Evolutionary conservation across 2,888 invertebrate species (phyloP), one percentile per base, ranked within the genome.

Genomic region (Lasioglossum marginatum): DNA sequence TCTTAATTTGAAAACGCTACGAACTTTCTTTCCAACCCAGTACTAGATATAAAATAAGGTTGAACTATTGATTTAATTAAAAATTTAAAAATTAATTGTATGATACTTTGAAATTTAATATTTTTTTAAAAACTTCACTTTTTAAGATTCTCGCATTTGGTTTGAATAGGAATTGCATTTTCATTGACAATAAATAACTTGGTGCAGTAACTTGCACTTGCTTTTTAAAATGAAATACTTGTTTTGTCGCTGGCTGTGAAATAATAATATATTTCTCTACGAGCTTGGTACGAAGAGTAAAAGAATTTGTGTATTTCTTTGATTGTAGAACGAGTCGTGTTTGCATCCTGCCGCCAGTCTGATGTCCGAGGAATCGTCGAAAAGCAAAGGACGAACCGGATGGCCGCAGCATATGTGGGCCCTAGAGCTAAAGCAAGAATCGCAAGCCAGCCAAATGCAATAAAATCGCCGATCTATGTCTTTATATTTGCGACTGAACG

Each of bases 371-470:
- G 94, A 94, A 82, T 92, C 91, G 60, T 92, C 94, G 85, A 96
- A 97, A 90, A 96, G 97, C 83, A 98, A 98, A 95, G 98, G 98
- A 0, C 97, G 99, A 82, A 99, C 99, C 0, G 99, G 99, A 23
- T 99, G 99, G 99, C 99, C 99, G 0, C 99, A 99, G 93, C 98
- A 98, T 95, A 99, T 99, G 88, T 99, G 99, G 99, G 99, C 99
- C 0, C 96, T 98, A 66, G 98, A 98, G 93, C 95, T 98, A 90
- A 97, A 98, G 95, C 97, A 97, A 92, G 97, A 97, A 95, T 89
- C 94, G 23, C 90, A 93, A 34, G 90, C 93, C 81, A 93, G 88
- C 90, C 93, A 93, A 81, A 91, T 93, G 85, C 91, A 93, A 86
- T 93, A 87, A 86, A 85, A 81, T 82, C 74, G 77, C 27, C 45